A percentile compares a stretch with the other conserved stretches of the same genome.
phyloP scores from a whole-genome alignment of 2,113 vertebrate genomes.

The Cygnus buccinator region DNA sequence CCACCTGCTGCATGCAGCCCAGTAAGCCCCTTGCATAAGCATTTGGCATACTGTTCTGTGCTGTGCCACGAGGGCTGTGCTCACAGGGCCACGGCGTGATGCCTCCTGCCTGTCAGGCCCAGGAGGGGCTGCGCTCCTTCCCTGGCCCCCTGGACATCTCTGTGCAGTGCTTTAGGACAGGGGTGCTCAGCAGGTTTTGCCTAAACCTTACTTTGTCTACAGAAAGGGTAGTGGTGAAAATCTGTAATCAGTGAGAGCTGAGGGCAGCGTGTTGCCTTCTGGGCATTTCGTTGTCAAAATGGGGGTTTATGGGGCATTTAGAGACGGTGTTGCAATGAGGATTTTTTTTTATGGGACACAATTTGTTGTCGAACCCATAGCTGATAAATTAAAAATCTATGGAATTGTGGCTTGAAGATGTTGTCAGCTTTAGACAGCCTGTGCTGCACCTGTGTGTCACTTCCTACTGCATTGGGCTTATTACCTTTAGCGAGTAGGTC shows the following conservation, averaged over 20 bases:
- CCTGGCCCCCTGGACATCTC: rapidly evolving
- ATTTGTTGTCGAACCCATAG: not conserved
- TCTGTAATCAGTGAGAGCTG: not conserved
- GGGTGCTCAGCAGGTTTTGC: not conserved
- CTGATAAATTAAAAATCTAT: not conserved
- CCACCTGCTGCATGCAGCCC: not conserved
- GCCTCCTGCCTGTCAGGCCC: not conserved
- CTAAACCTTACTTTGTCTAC: no score
- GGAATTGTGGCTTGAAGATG: not conserved
- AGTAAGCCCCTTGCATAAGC: not conserved
- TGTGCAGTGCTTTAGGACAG: not conserved
- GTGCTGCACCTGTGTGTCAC: not conserved
- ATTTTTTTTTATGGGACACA: not conserved
- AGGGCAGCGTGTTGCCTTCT: not conserved
- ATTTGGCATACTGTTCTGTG: not conserved
- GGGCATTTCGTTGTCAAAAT: not conserved
- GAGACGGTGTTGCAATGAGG: not conserved
- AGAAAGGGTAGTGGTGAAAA: not conserved
- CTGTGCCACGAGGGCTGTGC: not conserved
- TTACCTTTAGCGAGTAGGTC: rapidly evolving
- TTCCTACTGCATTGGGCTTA: not conserved
- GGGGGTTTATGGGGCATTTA: not conserved
- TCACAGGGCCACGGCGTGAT: rapidly evolving
- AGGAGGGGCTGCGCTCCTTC: not conserved
- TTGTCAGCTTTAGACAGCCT: not conserved